These are phyloP conservation scores for Leguminivora glycinivorella DNA, from an alignment of 1,140 invertebrate species.

Conservation along the genomic window DNA sequence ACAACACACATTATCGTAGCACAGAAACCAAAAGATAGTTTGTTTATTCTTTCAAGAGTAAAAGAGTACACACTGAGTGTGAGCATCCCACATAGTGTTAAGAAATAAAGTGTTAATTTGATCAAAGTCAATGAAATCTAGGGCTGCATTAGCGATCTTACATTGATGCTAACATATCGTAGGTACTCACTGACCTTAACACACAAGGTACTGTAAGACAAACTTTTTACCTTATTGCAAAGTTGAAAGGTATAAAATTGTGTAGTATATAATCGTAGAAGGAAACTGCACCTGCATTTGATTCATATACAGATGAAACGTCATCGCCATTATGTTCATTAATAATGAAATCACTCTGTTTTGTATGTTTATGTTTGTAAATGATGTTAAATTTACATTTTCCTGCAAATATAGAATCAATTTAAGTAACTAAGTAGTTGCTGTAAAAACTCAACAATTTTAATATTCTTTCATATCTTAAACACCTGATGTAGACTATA, in stretches of 20 bases:
- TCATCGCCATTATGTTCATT: neutral
- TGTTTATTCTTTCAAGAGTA: too few relatives aligned
- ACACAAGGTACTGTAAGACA: neutral
- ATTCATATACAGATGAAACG: neutral
- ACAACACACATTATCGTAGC: too few relatives aligned
- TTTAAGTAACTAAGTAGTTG: too few relatives aligned
- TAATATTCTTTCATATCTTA: too few relatives aligned
- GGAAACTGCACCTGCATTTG: neutral
- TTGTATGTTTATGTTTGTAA: too few relatives aligned
- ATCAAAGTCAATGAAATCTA: conserved; percentile 13
- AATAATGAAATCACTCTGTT: too few relatives aligned
- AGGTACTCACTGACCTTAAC: neutral
- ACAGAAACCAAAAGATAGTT: too few relatives aligned
- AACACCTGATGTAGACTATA: too few relatives aligned
- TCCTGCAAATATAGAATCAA: too few relatives aligned
- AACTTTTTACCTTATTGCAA: neutral
- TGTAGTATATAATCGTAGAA: neutral
- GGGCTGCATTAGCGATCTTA: neutral
- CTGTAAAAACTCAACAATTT: too few relatives aligned
- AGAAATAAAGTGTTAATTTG: conserved; percentile 12
- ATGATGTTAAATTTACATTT: too few relatives aligned
- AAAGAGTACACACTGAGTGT: too few relatives aligned
- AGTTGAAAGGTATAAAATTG: neutral
- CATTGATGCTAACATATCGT: conserved; percentile 2
- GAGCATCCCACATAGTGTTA: neutral